Evolutionary conservation across 2,888 invertebrate species (phyloP).

Genomic region (Agrypnus murinus): DNA sequence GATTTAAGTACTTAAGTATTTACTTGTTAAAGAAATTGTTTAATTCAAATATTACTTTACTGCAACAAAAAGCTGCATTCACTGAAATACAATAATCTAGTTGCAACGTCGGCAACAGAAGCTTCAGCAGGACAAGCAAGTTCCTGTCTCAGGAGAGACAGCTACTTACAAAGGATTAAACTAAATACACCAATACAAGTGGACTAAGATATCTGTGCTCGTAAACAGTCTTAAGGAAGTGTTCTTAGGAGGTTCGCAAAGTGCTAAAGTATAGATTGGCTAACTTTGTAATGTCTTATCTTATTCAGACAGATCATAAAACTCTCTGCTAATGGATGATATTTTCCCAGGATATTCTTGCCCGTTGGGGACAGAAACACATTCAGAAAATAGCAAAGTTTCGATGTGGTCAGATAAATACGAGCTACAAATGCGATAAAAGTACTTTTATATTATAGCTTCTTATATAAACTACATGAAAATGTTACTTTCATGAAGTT

Average conservation of each 20-base stretch:
- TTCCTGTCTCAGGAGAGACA: constrained; percentile 49
- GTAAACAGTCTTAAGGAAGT: constrained; percentile 61
- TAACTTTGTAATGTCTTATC: constrained; percentile 70
- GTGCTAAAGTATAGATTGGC: constrained; percentile 69
- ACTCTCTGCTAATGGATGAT: constrained; percentile 68
- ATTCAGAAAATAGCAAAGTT: constrained; percentile 49
- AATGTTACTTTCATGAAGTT: constrained; percentile 1
- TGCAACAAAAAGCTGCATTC: too few relatives aligned
- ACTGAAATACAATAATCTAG: too few relatives aligned
- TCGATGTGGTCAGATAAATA: constrained; percentile 46
- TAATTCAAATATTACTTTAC: too few relatives aligned
- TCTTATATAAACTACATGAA: constrained; percentile 3
- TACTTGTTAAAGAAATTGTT: too few relatives aligned
- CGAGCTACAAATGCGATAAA: constrained; percentile 33
- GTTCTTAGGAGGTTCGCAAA: constrained; percentile 58
- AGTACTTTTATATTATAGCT: constrained; percentile 20
- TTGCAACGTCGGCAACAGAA: too few relatives aligned
- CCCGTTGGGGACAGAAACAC: constrained; percentile 57
- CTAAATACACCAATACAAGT: constrained; percentile 57
- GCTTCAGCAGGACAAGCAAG: constrained; percentile 27
- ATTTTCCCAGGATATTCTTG: constrained; percentile 62
- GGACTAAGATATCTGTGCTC: constrained; percentile 56
- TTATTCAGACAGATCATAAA: constrained; percentile 68
- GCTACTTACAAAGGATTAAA: constrained; percentile 63
- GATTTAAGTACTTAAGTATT: too few relatives aligned